A percentile compares a stretch with the other conserved stretches of the same genome.
These are phyloP conservation scores for Lates japonicus DNA, from an alignment of 2,797 vertebrate genomes.

Conservation along the genomic window DNA sequence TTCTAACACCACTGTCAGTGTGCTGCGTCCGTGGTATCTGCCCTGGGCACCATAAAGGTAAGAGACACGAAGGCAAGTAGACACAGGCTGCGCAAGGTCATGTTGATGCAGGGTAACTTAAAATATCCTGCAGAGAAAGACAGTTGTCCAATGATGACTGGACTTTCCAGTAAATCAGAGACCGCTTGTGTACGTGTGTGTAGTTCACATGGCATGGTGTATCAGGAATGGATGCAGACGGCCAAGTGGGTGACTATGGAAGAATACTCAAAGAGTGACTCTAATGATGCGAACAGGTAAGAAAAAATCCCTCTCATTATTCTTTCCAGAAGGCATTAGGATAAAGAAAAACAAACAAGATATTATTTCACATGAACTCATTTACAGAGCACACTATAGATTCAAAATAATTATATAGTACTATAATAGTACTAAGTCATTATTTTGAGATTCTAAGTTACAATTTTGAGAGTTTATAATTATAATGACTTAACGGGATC, in stretches of 20 bases:
- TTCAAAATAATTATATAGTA: too few relatives aligned
- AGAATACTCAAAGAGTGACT: conserved; percentile 88
- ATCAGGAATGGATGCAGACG: conserved; percentile 92
- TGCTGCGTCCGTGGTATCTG: conserved; percentile 95
- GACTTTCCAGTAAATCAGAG: conserved; percentile 8
- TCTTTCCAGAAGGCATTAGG: not conserved
- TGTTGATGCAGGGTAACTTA: conserved; percentile 12
- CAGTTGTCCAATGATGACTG: conserved; percentile 1
- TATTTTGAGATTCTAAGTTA: too few relatives aligned
- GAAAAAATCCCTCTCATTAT: conserved; percentile 19
- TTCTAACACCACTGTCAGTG: conserved; percentile 91
- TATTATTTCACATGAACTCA: not conserved
- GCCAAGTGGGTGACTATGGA: conserved; percentile 88
- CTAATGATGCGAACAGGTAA: conserved; percentile 77
- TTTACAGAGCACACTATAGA: not conserved
- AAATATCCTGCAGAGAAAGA: conserved; percentile 13
- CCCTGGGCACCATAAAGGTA: conserved; percentile 97
- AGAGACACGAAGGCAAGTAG: conserved; percentile 8
- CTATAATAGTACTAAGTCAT: too few relatives aligned
- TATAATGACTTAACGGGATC: too few relatives aligned
- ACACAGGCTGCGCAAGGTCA: not conserved
- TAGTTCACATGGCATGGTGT: conserved; percentile 91
- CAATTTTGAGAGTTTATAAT: too few relatives aligned
- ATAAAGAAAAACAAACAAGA: not conserved
- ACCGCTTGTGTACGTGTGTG: conserved; percentile 12